Conservation (phyloP, 2,113 vertebrate species). For the Suncus etruscus region DNA sequence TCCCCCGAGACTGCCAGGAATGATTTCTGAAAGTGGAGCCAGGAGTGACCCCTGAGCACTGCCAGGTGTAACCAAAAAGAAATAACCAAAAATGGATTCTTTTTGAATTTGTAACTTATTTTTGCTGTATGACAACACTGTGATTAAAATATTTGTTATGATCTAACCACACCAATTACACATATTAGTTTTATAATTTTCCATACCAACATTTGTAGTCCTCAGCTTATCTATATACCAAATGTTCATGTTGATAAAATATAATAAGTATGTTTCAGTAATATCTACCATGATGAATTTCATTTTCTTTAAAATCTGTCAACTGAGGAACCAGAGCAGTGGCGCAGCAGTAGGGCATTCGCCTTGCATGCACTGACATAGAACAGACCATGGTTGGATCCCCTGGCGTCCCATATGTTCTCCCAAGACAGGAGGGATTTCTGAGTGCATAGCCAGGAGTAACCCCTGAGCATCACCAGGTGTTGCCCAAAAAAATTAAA, state of each 20-base stretch:
- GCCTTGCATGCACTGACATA: too few species aligned
- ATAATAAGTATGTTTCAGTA: slow-evolving; percentile 7
- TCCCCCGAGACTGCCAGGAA: too few species aligned
- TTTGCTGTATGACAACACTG: background rate
- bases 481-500: background rate
- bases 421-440: too few species aligned
- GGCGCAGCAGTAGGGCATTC: too few species aligned
- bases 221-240: background rate
- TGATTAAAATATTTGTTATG: slow-evolving; percentile 18
- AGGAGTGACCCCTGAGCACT: too few species aligned
- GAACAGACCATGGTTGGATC: too few species aligned
- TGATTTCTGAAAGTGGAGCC: too few species aligned
- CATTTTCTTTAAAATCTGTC: slow-evolving; percentile 37
- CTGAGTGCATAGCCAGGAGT: too few species aligned
- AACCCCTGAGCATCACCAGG: too few species aligned
- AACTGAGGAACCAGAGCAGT: background rate
- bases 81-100: slow-evolving; percentile 5
- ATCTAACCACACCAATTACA: background rate
- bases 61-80: too few species aligned
- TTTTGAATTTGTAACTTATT: background rate
- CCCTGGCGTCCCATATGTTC: too few species aligned
- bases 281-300: slow-evolving; percentile 33
- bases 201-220: background rate
- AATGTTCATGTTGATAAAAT: background rate
- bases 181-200: slow-evolving; percentile 1